phyloP scores from a whole-genome alignment of 2,888 invertebrate genomes.

The Falcaria lacertinaria region DNA sequence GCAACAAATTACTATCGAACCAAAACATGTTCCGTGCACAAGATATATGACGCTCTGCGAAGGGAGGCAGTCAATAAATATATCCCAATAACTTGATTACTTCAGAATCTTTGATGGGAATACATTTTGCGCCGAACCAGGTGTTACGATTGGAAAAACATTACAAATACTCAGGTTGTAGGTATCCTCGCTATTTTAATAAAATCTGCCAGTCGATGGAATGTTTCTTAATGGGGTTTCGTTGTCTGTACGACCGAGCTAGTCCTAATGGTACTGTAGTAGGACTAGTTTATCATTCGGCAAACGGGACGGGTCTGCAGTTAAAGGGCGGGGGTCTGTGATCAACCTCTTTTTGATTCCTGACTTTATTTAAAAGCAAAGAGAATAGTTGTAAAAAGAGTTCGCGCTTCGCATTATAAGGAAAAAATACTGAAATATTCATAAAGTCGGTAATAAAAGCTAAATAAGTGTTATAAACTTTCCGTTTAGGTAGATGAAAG shows the following conservation, averaged over 20 bases:
- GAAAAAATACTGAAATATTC: background rate
- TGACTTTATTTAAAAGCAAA: background rate
- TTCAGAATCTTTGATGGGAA: conserved; percentile 33
- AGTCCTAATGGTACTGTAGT: no score
- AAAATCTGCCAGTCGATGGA: background rate
- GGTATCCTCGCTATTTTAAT: background rate
- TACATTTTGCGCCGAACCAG: conserved; percentile 27
- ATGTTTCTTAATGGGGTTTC: background rate
- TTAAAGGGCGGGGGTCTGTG: conserved; percentile 14
- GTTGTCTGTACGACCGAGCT: background rate
- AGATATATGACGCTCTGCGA: conserved; percentile 34
- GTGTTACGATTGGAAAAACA: conserved; percentile 14
- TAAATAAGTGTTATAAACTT: background rate
- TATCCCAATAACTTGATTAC: conserved; percentile 48
- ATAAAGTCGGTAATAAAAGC: background rate
- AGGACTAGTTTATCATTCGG: no score
- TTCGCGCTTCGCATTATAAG: background rate
- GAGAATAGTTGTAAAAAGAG: background rate
- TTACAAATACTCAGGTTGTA: conserved; percentile 6
- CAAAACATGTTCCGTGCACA: conserved; percentile 35
- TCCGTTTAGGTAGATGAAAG: no score
- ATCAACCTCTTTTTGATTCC: background rate
- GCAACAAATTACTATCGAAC: conserved; percentile 41
- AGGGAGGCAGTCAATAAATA: conserved; percentile 39
- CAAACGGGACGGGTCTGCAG: no score